Conservation (phyloP, 2,797 vertebrate species). For the Babyrousa celebensis region DNA sequence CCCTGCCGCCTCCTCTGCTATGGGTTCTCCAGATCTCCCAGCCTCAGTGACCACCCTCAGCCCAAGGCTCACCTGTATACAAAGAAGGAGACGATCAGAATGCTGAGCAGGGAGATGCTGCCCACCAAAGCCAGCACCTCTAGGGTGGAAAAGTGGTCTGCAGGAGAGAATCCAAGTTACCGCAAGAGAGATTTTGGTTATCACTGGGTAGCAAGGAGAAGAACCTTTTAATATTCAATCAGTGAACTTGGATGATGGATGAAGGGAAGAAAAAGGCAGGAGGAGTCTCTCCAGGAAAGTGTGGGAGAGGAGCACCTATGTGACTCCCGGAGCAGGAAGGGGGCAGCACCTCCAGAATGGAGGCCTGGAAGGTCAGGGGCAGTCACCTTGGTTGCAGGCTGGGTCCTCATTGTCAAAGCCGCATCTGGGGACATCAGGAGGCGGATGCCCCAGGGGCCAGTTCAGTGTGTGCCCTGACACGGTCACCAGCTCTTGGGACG, state of each 20-base stretch:
- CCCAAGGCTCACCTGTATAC: slow-evolving; percentile 94
- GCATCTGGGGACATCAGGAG: slow-evolving; percentile 94
- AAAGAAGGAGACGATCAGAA: slow-evolving; percentile 94
- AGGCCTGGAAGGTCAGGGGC: background rate
- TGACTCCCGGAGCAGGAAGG: background rate
- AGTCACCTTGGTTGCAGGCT: slow-evolving; percentile 92
- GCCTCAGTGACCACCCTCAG: background rate
- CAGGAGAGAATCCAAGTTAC: background rate
- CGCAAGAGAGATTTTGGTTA: slow-evolving; percentile 33
- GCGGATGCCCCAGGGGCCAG: slow-evolving; percentile 93
- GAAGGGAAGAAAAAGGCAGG: background rate
- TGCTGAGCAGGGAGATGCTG: slow-evolving; percentile 93
- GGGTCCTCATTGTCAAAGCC: slow-evolving; percentile 95
- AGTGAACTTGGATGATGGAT: background rate
- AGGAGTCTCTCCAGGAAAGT: background rate
- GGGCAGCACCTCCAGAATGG: background rate
- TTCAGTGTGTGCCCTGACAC: slow-evolving; percentile 90
- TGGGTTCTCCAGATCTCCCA: background rate
- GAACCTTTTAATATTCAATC: background rate
- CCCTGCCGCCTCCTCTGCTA: background rate
- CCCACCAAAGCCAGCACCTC: slow-evolving; percentile 95
- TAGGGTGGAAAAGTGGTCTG: slow-evolving; percentile 94
- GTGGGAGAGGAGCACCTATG: background rate
- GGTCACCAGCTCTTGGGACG: slow-evolving; percentile 92
- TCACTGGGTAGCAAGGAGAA: background rate